Percentiles rank a stretch among this genome's conserved stretches.
These are phyloP conservation scores for Euclidia mi DNA, from an alignment of 2,888 invertebrate genomes.

Conservation along the genomic window DNA sequence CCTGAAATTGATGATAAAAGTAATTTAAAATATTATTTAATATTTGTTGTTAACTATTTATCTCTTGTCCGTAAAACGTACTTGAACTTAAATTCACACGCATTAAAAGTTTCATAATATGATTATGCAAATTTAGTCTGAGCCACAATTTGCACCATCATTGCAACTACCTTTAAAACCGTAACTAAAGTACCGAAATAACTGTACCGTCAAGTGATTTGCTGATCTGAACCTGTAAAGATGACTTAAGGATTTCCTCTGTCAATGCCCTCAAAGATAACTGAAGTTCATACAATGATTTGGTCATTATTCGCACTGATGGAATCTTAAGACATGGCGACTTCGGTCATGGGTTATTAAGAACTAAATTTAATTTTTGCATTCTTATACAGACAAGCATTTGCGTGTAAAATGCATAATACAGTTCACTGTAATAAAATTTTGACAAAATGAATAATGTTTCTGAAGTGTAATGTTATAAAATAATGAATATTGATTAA, in stretches of 20 bases:
- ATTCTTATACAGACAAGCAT: background rate
- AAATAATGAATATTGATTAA: no score
- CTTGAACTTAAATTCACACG: background rate
- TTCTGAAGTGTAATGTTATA: no score
- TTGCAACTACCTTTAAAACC: constrained; percentile 20
- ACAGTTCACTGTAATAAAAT: background rate
- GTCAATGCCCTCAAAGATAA: constrained; percentile 50
- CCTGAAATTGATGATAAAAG: no score
- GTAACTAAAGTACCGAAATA: constrained; percentile 23
- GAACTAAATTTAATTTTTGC: constrained; percentile 17
- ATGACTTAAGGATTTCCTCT: constrained; percentile 39
- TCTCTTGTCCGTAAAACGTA: no score
- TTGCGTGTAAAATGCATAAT: background rate
- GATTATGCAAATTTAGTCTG: constrained; percentile 3
- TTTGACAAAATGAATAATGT: background rate
- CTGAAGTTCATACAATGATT: constrained; percentile 35
- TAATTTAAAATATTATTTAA: no score
- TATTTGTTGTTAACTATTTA: no score
- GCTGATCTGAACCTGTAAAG: constrained; percentile 37
- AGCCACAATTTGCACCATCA: constrained; percentile 37
- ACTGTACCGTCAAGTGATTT: constrained; percentile 33
- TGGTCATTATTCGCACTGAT: constrained; percentile 32
- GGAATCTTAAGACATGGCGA: constrained; percentile 13
- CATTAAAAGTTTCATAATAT: constrained; percentile 1
- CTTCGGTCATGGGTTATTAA: constrained; percentile 11